Percentiles rank a stretch among this genome's conserved stretches.
Conservation (phyloP, 2,113 vertebrate species). For the Leucoraja erinaceus region DNA sequence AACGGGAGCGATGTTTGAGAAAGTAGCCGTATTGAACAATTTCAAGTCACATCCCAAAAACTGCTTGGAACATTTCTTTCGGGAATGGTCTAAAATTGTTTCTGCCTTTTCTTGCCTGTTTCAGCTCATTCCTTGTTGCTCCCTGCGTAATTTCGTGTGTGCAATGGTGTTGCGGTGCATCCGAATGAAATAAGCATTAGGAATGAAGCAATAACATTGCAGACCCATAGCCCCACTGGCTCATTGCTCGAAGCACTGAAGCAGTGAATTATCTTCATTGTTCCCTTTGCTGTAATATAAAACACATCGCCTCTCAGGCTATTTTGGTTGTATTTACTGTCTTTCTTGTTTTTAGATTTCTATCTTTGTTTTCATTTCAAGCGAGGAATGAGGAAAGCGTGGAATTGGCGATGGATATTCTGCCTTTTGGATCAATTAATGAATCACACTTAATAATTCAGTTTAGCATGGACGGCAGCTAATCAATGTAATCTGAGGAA, state of each 20-base stretch:
- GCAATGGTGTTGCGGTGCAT: background rate
- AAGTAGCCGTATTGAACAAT: background rate
- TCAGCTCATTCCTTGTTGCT: background rate
- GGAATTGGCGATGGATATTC: background rate
- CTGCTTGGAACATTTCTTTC: background rate
- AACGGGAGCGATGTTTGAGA: background rate
- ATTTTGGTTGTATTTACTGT: background rate
- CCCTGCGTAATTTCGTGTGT: background rate
- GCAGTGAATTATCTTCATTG: conserved; percentile 5
- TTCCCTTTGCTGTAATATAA: background rate
- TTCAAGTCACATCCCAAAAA: background rate
- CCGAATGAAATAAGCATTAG: background rate
- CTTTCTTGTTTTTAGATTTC: background rate
- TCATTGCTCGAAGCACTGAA: background rate
- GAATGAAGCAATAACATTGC: background rate
- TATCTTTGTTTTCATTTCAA: background rate
- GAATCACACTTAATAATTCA: background rate
- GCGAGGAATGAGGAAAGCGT: background rate
- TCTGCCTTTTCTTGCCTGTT: background rate
- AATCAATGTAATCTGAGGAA: background rate
- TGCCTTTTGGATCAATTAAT: background rate
- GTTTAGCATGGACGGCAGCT: background rate
- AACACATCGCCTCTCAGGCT: background rate
- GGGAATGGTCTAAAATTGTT: background rate
- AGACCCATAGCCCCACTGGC: background rate